Evolutionary conservation across 2,113 vertebrate genomes (phyloP).

Genomic region (Bucco capensis): DNA sequence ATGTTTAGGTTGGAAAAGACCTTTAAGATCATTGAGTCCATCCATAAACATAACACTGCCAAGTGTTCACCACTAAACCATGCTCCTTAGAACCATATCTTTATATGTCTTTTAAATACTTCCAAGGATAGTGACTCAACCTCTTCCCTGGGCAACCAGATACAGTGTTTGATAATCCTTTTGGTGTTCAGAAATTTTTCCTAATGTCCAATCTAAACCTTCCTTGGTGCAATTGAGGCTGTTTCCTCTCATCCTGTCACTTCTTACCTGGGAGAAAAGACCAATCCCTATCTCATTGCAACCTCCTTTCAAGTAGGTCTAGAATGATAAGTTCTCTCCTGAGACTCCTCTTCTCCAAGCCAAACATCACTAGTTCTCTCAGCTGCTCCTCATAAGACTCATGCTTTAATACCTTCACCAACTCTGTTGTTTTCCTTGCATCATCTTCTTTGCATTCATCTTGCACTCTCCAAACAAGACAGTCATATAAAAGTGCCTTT

Average conservation of each 20-base stretch:
- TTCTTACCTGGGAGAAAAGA: background rate
- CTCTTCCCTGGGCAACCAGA: background rate
- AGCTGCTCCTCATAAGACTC: rapidly evolving
- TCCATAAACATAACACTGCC: rapidly evolving
- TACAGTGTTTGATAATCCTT: rapidly evolving
- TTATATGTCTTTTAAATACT: rapidly evolving
- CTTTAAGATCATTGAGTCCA: background rate
- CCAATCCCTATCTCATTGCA: background rate
- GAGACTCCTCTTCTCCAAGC: background rate
- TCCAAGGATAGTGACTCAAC: background rate
- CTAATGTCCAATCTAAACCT: background rate
- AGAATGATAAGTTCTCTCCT: background rate
- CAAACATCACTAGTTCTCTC: background rate
- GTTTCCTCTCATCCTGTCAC: background rate
- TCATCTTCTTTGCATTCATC: background rate
- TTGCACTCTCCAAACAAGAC: background rate
- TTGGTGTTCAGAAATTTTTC: background rate
- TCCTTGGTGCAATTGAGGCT: background rate
- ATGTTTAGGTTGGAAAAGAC: background rate
- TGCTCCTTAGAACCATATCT: rapidly evolving
- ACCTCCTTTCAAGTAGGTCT: background rate
- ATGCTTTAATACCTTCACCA: background rate
- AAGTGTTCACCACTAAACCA: background rate
- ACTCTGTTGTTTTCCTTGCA: background rate
- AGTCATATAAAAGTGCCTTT: background rate